These are phyloP conservation scores for Craniophora ligustri DNA, from an alignment of 2,888 invertebrate species.

Conservation along the genomic window DNA sequence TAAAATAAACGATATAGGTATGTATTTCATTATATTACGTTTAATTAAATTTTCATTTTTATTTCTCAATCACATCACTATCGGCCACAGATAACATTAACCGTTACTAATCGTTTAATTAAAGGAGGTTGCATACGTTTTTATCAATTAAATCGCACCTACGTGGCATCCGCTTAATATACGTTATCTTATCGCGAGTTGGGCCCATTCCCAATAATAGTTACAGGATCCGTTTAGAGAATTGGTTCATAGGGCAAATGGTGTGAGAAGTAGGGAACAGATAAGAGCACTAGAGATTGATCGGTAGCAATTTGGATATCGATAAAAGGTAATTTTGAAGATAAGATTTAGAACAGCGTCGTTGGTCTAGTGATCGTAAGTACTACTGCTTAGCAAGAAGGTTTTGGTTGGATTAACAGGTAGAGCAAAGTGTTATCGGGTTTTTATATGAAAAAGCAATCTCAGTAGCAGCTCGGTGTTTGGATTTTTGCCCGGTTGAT, in stretches of 20 bases:
- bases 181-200: constrained; percentile 74
- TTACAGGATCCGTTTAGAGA: constrained; percentile 63
- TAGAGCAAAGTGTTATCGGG: too few species aligned
- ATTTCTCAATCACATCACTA: constrained; percentile 39
- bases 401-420: too few species aligned
- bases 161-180: constrained; percentile 57
- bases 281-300: constrained; percentile 67
- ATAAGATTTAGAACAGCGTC: constrained; percentile 52
- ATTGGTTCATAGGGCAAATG: constrained; percentile 64
- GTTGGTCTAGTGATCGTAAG: too few species aligned
- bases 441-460: too few species aligned
- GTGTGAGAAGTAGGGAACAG: constrained; percentile 68
- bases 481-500: too few species aligned
- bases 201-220: constrained; percentile 69
- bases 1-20: too few species aligned
- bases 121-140: constrained; percentile 54
- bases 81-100: constrained; percentile 54
- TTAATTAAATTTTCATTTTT: too few species aligned
- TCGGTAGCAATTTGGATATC: constrained; percentile 55
- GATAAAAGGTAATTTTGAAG: constrained; percentile 60
- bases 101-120: constrained; percentile 64
- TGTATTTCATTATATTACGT: too few species aligned
- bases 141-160: constrained; percentile 65
- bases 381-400: too few species aligned
- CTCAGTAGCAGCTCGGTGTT: too few species aligned